Conservation (phyloP, 2,113 vertebrate species). For the Ciconia boyciana region DNA sequence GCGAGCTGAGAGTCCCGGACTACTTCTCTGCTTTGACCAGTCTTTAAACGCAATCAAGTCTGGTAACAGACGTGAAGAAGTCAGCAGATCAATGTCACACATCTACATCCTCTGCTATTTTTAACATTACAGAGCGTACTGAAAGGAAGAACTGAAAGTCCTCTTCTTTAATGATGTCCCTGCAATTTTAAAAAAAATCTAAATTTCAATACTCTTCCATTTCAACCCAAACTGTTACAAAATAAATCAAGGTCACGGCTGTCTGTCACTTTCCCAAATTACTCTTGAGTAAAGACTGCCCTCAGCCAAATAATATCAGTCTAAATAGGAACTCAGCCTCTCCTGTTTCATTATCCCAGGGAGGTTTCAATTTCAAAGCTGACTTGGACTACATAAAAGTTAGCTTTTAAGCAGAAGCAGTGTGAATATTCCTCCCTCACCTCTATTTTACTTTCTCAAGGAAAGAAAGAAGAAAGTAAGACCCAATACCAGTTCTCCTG, state of each 20-base stretch:
- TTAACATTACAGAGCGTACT: background rate
- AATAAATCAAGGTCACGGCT: constrained; percentile 14
- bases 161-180: constrained; percentile 21
- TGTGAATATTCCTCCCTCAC: background rate
- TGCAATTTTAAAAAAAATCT: background rate
- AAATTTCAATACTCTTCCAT: background rate
- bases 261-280: constrained; percentile 25
- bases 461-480: constrained; percentile 24
- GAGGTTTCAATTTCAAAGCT: constrained; percentile 58
- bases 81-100: constrained; percentile 4
- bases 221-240: constrained; percentile 9
- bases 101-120: constrained; percentile 21
- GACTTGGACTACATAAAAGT: constrained; percentile 51
- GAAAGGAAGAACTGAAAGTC: background rate
- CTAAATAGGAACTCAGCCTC: constrained; percentile 34
- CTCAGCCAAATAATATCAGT: constrained; percentile 25
- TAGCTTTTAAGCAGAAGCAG: constrained; percentile 30
- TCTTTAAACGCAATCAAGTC: background rate
- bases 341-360: constrained; percentile 39
- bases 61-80: background rate
- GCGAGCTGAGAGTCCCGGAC: background rate
- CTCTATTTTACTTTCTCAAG: constrained; percentile 6
- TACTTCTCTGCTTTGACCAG: background rate
- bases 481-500: background rate
- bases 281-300: constrained; percentile 34